These are phyloP conservation scores for Sylvia borin DNA, from an alignment of 2,797 vertebrate species.

Conservation along the genomic window DNA sequence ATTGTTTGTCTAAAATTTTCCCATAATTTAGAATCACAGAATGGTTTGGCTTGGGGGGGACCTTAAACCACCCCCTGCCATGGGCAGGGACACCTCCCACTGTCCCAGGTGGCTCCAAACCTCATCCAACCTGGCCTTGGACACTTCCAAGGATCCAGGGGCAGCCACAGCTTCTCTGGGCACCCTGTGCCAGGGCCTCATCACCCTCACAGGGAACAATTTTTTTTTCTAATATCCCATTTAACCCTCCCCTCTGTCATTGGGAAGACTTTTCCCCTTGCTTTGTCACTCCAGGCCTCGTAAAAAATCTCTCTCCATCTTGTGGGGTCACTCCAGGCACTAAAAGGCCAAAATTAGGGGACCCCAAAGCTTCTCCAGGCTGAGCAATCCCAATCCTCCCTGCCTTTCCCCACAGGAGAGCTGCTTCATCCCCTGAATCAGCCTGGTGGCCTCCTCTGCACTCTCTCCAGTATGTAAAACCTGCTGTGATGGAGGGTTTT, in stretches of 20 bases:
- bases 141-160: neutral
- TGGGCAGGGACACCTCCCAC: neutral
- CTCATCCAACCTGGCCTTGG: rapidly evolving
- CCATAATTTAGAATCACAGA: no score
- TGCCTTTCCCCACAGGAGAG: neutral
- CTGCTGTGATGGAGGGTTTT: rapidly evolving
- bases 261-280: neutral
- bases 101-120: rapidly evolving
- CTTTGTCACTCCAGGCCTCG: neutral
- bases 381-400: neutral
- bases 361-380: neutral
- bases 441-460: neutral
- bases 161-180: neutral
- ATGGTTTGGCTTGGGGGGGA: neutral
- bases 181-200: neutral
- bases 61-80: neutral
- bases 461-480: neutral
- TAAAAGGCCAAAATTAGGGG: neutral
- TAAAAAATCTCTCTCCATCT: neutral
- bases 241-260: neutral
- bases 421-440: neutral
- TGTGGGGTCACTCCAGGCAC: neutral
- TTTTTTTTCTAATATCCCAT: neutral
- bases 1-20: neutral
- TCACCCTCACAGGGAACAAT: neutral